Evolutionary conservation across 2,113 vertebrate species (phyloP).

Genomic region (Puffinus mauretanicus): DNA sequence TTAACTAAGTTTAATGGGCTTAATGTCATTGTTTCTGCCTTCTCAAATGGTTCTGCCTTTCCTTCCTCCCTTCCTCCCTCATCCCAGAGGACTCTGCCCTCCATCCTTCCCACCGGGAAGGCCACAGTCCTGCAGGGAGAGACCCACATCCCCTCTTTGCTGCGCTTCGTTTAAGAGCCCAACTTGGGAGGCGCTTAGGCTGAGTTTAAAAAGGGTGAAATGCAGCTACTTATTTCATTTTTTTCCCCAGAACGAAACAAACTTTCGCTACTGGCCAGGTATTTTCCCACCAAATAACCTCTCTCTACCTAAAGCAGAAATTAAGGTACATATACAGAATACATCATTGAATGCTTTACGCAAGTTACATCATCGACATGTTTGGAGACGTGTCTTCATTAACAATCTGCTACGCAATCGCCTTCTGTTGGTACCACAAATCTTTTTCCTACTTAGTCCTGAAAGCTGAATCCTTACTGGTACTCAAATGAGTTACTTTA

Average conservation of each 20-base stretch:
- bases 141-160: not conserved
- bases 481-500: not conserved
- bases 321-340: not conserved
- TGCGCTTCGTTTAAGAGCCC: not conserved
- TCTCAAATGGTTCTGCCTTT: not conserved
- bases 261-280: not conserved
- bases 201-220: not conserved
- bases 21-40: not conserved
- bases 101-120: not conserved
- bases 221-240: not conserved
- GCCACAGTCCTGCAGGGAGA: not conserved
- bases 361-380: not conserved
- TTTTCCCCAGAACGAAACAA: not conserved
- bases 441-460: not conserved
- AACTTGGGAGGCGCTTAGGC: not conserved
- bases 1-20: not conserved
- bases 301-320: not conserved
- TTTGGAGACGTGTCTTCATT: not conserved
- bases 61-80: not conserved
- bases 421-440: not conserved
- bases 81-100: not conserved
- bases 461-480: not conserved
- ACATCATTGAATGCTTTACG: rapidly evolving
- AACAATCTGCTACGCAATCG: not conserved
- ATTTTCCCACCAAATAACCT: not conserved